A percentile compares a stretch with the other conserved stretches of the same genome.
Conservation (phyloP, 2,888 invertebrate species). For the Pilophorus perplexus region DNA sequence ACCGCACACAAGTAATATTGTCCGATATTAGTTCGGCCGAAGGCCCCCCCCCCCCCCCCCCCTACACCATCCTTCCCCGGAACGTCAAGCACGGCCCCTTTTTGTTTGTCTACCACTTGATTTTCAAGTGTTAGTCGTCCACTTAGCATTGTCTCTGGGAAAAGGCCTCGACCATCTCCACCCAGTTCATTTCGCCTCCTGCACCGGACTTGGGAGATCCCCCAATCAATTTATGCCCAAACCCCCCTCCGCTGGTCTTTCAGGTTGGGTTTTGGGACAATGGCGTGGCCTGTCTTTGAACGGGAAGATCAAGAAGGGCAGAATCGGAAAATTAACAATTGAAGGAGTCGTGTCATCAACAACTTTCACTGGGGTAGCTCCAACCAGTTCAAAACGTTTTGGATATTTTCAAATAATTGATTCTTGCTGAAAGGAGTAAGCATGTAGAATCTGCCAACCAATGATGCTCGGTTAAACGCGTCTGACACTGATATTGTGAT, state of each 20-base stretch:
- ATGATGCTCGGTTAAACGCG: too few relatives aligned
- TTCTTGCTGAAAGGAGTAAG: too few relatives aligned
- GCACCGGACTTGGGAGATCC: background rate
- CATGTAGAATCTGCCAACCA: too few relatives aligned
- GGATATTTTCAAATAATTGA: too few relatives aligned
- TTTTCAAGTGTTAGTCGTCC: slow-evolving; percentile 41
- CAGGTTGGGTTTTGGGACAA: background rate
- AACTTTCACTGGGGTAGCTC: too few relatives aligned
- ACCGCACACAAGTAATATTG: slow-evolving; percentile 42
- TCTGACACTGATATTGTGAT: too few relatives aligned
- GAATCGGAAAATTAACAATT: too few relatives aligned
- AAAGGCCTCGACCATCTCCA: slow-evolving; percentile 10
- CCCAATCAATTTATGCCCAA: slow-evolving; percentile 31
- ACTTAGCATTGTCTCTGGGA: slow-evolving; percentile 40
- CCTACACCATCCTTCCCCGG: background rate
- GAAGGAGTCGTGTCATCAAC: too few relatives aligned
- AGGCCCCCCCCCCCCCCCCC: slow-evolving; percentile 4
- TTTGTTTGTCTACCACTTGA: slow-evolving; percentile 42
- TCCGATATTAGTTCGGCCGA: slow-evolving; percentile 41
- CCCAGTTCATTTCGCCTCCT: slow-evolving; percentile 23
- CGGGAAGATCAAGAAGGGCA: background rate
- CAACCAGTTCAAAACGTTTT: too few relatives aligned
- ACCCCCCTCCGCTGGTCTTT: slow-evolving; percentile 3
- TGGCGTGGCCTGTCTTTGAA: background rate
- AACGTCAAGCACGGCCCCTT: too few relatives aligned